Evolutionary conservation across 2,888 invertebrate species (phyloP).

Genomic region (Tuta absoluta): DNA sequence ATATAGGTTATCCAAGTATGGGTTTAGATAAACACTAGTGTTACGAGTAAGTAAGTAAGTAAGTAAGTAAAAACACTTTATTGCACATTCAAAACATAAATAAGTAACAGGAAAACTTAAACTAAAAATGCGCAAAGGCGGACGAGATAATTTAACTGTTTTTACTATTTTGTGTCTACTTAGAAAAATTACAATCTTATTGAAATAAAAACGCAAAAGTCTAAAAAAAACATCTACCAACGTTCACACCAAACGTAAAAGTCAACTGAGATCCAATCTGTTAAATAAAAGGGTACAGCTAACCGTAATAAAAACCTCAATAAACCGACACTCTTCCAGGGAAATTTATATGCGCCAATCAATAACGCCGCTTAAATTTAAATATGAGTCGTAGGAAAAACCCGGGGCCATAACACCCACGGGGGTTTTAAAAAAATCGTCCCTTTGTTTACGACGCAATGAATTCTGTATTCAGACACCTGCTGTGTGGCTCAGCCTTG

Average conservation of each 20-base stretch:
- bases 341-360: slow-evolving; percentile 35
- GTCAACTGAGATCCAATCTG: slow-evolving; percentile 8
- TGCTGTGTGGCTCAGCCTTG: slow-evolving; percentile 33
- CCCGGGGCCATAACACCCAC: slow-evolving; percentile 45
- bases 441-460: slow-evolving; percentile 71
- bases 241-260: neutral
- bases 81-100: too few relatives aligned
- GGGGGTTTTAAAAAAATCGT: slow-evolving; percentile 59
- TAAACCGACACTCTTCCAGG: slow-evolving; percentile 32
- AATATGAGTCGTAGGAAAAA: slow-evolving; percentile 46
- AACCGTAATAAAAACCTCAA: slow-evolving; percentile 23
- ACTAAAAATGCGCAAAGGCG: too few relatives aligned
- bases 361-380: slow-evolving; percentile 45
- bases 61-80: too few relatives aligned
- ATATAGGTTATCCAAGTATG: too few relatives aligned
- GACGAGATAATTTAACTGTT: too few relatives aligned
- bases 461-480: slow-evolving; percentile 70
- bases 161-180: too few relatives aligned
- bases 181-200: neutral
- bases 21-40: too few relatives aligned
- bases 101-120: too few relatives aligned
- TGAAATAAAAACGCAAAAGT: neutral
- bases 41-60: too few relatives aligned
- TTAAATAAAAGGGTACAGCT: slow-evolving; percentile 1
- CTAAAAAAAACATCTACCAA: neutral